Percentiles rank a stretch among this genome's conserved stretches.
Evolutionary conservation across 2,797 vertebrate species (phyloP).

Genomic region (Ibycter americanus): DNA sequence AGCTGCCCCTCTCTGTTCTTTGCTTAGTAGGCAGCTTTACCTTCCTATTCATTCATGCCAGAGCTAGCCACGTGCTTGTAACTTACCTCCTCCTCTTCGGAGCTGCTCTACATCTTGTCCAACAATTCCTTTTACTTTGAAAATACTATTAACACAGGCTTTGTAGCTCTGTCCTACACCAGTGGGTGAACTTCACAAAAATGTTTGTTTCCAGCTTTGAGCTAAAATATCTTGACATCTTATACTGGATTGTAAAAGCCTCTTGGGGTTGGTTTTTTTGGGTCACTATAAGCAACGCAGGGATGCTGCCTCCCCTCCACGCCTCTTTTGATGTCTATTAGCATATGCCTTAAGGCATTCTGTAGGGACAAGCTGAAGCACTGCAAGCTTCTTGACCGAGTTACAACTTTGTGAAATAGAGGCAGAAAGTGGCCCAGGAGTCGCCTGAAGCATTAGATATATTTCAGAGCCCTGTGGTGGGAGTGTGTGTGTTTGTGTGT

Average conservation of each 20-base stretch:
- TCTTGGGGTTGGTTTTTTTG: background rate
- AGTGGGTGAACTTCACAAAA: background rate
- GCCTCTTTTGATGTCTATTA: background rate
- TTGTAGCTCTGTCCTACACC: background rate
- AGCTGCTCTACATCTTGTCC: background rate
- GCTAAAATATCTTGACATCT: background rate
- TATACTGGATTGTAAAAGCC: background rate
- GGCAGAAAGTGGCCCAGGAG: background rate
- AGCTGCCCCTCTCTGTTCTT: background rate
- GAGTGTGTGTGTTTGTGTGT: too few relatives aligned
- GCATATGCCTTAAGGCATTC: background rate
- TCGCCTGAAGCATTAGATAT: rapidly evolving
- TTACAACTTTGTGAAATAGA: background rate
- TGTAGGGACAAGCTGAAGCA: background rate
- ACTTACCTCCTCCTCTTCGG: background rate
- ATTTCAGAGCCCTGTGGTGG: background rate
- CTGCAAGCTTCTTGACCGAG: background rate
- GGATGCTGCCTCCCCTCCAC: background rate
- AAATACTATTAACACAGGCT: rapidly evolving
- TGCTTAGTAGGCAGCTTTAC: background rate
- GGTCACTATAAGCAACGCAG: background rate
- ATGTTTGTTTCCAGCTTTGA: background rate
- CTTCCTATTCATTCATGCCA: background rate
- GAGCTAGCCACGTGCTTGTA: rapidly evolving
- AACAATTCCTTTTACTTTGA: background rate